Percentiles rank a stretch among this genome's conserved stretches.
phyloP scores from a whole-genome alignment of 2,113 vertebrate genomes.

The Synodontis membranacea region DNA sequence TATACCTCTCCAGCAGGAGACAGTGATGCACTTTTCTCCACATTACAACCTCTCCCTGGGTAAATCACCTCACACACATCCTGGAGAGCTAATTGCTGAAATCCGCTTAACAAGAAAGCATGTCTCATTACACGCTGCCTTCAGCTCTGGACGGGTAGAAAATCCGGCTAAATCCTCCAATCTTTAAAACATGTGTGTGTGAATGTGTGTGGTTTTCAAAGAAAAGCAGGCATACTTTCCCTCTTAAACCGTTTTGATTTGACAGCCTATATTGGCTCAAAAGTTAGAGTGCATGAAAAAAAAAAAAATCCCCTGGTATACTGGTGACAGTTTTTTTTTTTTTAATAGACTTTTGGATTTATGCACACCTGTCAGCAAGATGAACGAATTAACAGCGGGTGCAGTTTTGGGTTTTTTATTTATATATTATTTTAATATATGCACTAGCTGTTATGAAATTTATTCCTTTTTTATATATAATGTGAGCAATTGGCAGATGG shows the following conservation, averaged over 20 bases:
- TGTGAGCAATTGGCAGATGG: background rate
- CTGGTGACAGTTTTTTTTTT: background rate
- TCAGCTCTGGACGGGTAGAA: slow-evolving; percentile 51
- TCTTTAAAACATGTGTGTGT: background rate
- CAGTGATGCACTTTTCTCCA: slow-evolving; percentile 55
- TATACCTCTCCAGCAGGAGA: slow-evolving; percentile 64
- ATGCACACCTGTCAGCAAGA: background rate
- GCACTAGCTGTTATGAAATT: background rate
- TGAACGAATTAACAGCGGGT: background rate
- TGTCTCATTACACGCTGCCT: slow-evolving; percentile 64
- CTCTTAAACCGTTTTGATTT: slow-evolving; percentile 35
- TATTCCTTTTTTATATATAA: too few species aligned
- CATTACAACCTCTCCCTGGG: background rate
- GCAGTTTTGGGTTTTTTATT: too few species aligned
- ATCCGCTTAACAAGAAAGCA: slow-evolving; percentile 65
- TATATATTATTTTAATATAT: background rate
- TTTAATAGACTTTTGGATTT: background rate
- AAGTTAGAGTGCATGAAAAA: background rate
- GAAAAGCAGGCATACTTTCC: slow-evolving; percentile 34
- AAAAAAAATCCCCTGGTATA: background rate
- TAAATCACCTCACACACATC: slow-evolving; percentile 30
- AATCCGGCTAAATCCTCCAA: slow-evolving; percentile 53
- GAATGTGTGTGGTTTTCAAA: slow-evolving; percentile 38
- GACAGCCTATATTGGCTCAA: slow-evolving; percentile 3
- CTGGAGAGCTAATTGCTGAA: slow-evolving; percentile 62